Percentiles rank a stretch among this genome's conserved stretches.
These are phyloP conservation scores for Melipona quadrifasciata DNA, from an alignment of 1,140 invertebrate genomes.

Conservation along the genomic window DNA sequence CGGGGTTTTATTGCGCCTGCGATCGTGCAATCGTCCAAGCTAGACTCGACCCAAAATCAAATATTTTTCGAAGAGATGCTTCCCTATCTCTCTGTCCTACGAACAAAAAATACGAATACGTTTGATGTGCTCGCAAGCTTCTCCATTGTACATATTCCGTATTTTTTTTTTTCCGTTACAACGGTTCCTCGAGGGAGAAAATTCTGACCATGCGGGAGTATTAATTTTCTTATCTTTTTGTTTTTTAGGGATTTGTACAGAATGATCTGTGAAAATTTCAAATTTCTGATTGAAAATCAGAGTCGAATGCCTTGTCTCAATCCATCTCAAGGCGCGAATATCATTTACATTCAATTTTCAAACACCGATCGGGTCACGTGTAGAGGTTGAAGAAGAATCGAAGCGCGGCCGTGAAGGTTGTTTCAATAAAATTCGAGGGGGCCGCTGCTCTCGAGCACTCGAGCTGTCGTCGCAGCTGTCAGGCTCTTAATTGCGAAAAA, in stretches of 20 bases:
- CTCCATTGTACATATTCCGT: background rate
- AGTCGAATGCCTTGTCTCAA: too few species aligned
- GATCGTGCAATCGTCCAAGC: background rate
- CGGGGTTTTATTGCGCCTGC: background rate
- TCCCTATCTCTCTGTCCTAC: background rate
- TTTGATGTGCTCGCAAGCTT: background rate
- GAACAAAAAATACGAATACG: background rate
- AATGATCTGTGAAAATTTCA: too few species aligned
- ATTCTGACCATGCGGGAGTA: background rate
- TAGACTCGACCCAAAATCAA: background rate
- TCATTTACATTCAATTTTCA: too few species aligned
- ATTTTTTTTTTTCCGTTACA: background rate
- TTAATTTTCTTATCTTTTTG: too few species aligned
- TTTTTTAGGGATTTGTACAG: background rate
- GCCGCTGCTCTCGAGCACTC: background rate
- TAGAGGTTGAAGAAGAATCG: too few species aligned
- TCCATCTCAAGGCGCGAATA: too few species aligned
- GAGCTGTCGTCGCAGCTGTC: slow-evolving; percentile 28
- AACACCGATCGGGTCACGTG: too few species aligned
- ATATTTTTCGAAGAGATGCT: background rate
- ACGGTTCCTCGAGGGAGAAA: background rate
- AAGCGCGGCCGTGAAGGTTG: background rate
- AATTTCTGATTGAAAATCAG: too few species aligned
- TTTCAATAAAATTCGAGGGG: slow-evolving; percentile 19
- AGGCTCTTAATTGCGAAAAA: slow-evolving; percentile 48